A percentile compares a stretch with the other conserved stretches of the same genome.
Evolutionary conservation across 2,888 invertebrate species (phyloP).

Genomic region (Eupsilia transversa): DNA sequence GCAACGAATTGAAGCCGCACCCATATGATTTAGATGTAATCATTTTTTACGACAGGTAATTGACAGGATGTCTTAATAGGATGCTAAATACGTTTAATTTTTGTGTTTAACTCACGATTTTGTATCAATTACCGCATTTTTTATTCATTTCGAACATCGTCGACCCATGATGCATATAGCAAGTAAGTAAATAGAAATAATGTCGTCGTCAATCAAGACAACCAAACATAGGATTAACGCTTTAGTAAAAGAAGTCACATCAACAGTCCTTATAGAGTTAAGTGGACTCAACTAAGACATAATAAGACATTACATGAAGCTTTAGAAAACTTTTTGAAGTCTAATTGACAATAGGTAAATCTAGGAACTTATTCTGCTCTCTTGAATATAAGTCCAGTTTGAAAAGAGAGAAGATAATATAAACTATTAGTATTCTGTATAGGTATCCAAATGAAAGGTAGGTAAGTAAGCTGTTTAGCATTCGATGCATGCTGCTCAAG

Average conservation of each 20-base stretch:
- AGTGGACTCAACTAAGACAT: background rate
- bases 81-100: constrained; percentile 24
- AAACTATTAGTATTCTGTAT: constrained; percentile 22
- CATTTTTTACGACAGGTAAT: constrained; percentile 50
- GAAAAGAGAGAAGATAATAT: constrained; percentile 1
- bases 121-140: constrained; percentile 13
- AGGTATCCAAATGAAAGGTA: constrained; percentile 39
- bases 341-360: background rate
- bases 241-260: background rate
- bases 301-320: background rate
- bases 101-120: constrained; percentile 28
- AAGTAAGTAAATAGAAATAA: constrained; percentile 25
- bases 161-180: background rate
- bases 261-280: background rate
- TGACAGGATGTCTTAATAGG: constrained; percentile 45
- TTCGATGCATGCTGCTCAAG: constrained; percentile 19
- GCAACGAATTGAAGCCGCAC: constrained; percentile 66
- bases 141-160: background rate
- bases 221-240: constrained; percentile 1
- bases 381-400: constrained; percentile 1
- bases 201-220: constrained; percentile 18
- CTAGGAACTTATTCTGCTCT: background rate
- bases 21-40: constrained; percentile 63
- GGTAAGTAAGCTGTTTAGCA: constrained; percentile 34
- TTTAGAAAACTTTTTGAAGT: background rate